A percentile compares a stretch with the other conserved stretches of the same genome.
phyloP scores from a whole-genome alignment of 2,113 vertebrate species.

The Corydoras maculifer region DNA sequence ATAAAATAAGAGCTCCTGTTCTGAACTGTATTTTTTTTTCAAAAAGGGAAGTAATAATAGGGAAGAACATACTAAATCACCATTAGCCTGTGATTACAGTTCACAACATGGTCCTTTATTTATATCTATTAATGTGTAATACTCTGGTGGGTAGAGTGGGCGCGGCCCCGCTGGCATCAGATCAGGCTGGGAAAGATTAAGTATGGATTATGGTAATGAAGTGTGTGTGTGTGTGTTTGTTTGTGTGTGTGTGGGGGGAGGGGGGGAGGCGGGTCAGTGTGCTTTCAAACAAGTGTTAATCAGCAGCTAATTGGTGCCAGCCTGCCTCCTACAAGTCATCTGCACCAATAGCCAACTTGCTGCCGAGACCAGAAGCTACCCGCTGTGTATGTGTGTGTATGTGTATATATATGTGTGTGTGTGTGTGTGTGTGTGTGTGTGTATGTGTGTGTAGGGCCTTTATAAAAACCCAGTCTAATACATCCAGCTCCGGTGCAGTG shows the following conservation, averaged over 20 bases:
- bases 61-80: no score
- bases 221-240: not conserved
- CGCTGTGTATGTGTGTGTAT: not conserved
- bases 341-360: not conserved
- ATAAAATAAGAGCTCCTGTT: no score
- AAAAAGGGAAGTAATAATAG: no score
- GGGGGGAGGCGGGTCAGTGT: conserved; percentile 18
- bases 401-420: not conserved
- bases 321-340: not conserved
- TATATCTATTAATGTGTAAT: not conserved
- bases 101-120: no score
- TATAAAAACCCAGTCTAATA: not conserved
- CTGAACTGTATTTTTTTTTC: no score
- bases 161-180: not conserved
- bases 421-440: conserved; percentile 6
- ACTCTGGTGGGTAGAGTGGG: not conserved
- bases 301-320: conserved; percentile 17
- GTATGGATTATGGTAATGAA: conserved; percentile 15
- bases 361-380: not conserved
- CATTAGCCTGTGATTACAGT: no score
- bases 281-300: conserved; percentile 10
- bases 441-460: not conserved
- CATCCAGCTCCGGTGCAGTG: not conserved
- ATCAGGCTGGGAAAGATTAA: not conserved
- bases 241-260: not conserved